Conservation (phyloP, 2,797 vertebrate species). For the Hippopotamyrus pictus region DNA sequence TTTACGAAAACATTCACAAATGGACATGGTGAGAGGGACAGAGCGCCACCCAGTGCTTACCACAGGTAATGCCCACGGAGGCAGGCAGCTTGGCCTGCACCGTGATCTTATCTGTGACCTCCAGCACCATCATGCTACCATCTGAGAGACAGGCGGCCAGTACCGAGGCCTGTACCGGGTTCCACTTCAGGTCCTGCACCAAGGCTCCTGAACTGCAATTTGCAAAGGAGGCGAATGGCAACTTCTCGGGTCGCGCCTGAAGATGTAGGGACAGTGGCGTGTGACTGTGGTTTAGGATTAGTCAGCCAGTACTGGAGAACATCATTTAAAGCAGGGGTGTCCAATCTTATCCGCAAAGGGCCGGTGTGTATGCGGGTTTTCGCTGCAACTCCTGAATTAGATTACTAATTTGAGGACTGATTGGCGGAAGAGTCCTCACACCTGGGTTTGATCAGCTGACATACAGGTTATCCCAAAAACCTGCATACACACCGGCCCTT, state of each 20-base stretch:
- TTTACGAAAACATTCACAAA: neutral
- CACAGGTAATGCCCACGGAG: conserved; percentile 73
- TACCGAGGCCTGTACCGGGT: conserved; percentile 66
- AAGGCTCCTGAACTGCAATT: conserved; percentile 29
- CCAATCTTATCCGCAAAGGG: too few relatives aligned
- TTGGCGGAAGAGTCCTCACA: too few relatives aligned
- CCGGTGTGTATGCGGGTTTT: too few relatives aligned
- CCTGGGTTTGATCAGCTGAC: too few relatives aligned
- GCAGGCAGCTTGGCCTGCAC: conserved; percentile 69
- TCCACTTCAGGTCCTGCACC: conserved; percentile 91
- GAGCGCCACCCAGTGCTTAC: conserved; percentile 58
- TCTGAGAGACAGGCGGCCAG: conserved; percentile 79
- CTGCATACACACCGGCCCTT: too few relatives aligned
- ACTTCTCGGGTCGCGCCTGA: conserved; percentile 73
- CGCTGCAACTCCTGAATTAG: too few relatives aligned
- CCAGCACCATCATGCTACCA: conserved; percentile 81
- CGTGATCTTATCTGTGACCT: conserved; percentile 68
- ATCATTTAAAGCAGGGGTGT: neutral
- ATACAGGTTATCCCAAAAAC: too few relatives aligned
- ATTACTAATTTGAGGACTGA: too few relatives aligned
- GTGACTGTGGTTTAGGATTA: neutral
- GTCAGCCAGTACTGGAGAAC: neutral
- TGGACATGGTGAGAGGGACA: neutral
- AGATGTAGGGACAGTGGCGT: neutral
- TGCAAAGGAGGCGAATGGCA: conserved; percentile 73